These are phyloP conservation scores for Takifugu ocellatus DNA, from an alignment of 2,797 vertebrate species.

Conservation along the genomic window DNA sequence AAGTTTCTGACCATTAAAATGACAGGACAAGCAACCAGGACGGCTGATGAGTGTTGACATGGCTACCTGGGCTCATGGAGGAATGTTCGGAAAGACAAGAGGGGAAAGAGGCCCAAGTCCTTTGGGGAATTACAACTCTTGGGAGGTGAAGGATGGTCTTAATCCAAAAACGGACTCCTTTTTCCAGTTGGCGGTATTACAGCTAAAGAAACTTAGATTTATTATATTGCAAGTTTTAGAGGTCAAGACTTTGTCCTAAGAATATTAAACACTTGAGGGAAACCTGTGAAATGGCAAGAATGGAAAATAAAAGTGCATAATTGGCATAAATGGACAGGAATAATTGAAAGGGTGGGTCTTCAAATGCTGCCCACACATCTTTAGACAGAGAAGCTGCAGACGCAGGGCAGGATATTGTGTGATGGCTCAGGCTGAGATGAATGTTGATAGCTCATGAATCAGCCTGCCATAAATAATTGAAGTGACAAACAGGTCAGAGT, in stretches of 20 bases:
- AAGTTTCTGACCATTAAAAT: slow-evolving; percentile 25
- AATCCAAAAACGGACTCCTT: not conserved
- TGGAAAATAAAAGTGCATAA: slow-evolving; percentile 10
- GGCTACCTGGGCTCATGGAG: slow-evolving; percentile 40
- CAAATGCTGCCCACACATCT: slow-evolving; percentile 16
- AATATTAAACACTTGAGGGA: too few relatives aligned
- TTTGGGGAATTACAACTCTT: slow-evolving; percentile 40
- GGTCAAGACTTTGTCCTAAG: too few relatives aligned
- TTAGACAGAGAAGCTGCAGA: slow-evolving; percentile 30
- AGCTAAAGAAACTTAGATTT: not conserved
- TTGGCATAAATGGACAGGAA: slow-evolving; percentile 35
- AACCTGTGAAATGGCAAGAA: not conserved
- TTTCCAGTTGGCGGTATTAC: not conserved
- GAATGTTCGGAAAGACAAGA: slow-evolving; percentile 28
- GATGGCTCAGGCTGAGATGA: slow-evolving; percentile 44
- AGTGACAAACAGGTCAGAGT: slow-evolving; percentile 55
- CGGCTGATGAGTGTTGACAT: slow-evolving; percentile 46
- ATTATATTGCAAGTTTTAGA: too few relatives aligned
- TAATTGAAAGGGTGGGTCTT: not conserved
- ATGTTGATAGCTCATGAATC: slow-evolving; percentile 58
- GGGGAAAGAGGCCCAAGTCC: slow-evolving; percentile 27
- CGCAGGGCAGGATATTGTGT: slow-evolving; percentile 32
- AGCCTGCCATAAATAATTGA: slow-evolving; percentile 58
- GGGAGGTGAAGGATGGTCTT: slow-evolving; percentile 25
- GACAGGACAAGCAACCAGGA: slow-evolving; percentile 22